Base-by-base conservation (phyloP, 2,113 vertebrate species). In the Stigmatopora argus region DNA sequence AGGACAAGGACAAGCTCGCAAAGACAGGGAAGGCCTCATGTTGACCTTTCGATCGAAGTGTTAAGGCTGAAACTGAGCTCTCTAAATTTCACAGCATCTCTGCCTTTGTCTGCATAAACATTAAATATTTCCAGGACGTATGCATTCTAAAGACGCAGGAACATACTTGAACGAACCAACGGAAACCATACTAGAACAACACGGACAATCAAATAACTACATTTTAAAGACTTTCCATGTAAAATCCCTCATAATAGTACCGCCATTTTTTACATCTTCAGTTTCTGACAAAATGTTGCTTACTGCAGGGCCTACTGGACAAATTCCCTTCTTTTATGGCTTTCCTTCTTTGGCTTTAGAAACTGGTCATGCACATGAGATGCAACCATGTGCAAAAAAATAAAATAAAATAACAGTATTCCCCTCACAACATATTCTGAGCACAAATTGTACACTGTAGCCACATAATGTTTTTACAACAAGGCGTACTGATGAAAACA, bases 321-420 rank as follows among this genome's bases (percentile, higher is more conserved):
- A 56, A 34, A 41, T 38, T 41, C 63, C 69, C 67, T 66, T 62
- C 60, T 51, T 31, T 70, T 84, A 89, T 89, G 88, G 86, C 88
- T 90, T 88, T 85, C 81, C 76, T 79, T 85, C 84, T 90, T 90
- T 90, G 89, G 87, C 85, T 88, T 79, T 21, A 65, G 49, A 66
- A 64, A 79, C 66, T 55, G 66, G 70, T 70, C 63, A 45, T 52
- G 48, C 17, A 46, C 52, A 66, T 51, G 56, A 18, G 52, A 64
- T 63, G 65, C 64, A 78, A 18, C 72, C 52, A 52, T 13, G 64
- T 59, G 17, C 62, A 64, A 77, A 73, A 41, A 47, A 51, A 64
- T 58, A 21, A 52, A 44, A 56, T 38, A 65, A 34, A 74, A 62
- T 46, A n/a, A 69, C 74, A 55, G 71, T n/a, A 69, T 64, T 67